These are phyloP conservation scores for Orbicella faveolata DNA, from an alignment of 64 coral and sea anemone genomes.

Conservation along the genomic window DNA sequence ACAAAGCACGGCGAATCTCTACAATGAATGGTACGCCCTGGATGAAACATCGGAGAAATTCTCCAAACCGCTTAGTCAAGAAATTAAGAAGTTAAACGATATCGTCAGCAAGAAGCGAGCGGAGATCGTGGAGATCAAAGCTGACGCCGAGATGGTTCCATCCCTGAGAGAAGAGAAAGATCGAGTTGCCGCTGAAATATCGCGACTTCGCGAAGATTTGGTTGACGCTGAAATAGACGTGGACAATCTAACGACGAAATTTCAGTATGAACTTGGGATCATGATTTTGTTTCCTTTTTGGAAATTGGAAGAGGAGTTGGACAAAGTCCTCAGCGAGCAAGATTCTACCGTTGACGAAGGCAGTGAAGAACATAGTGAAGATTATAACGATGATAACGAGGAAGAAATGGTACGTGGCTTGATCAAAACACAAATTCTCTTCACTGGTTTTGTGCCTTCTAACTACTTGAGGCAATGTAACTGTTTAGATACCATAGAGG, in stretches of 20 bases:
- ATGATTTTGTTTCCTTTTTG: constrained; percentile 33
- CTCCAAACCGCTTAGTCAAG: neutral
- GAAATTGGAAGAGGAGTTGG: constrained; percentile 29
- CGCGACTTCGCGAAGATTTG: neutral
- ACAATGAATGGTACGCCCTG: neutral
- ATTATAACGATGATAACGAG: neutral
- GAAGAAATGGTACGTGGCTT: neutral
- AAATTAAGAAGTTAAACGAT: neutral
- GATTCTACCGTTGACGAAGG: neutral
- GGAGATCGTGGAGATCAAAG: neutral
- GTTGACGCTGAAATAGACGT: neutral
- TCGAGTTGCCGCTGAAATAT: neutral
- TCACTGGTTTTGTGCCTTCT: too few species aligned
- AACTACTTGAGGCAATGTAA: too few species aligned
- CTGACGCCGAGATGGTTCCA: neutral
- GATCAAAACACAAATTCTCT: neutral
- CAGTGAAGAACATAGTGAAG: neutral
- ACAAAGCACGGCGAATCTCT: neutral
- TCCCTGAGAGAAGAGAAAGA: constrained; percentile 8
- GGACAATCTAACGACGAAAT: neutral
- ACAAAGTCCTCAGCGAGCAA: neutral
- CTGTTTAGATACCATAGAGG: too few species aligned
- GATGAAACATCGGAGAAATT: neutral
- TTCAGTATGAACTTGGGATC: neutral
- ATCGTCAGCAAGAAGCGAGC: neutral